Percentiles rank a stretch among this genome's conserved stretches.
Conservation (phyloP, 1,140 invertebrate species). For the Pteromalus puparum region DNA sequence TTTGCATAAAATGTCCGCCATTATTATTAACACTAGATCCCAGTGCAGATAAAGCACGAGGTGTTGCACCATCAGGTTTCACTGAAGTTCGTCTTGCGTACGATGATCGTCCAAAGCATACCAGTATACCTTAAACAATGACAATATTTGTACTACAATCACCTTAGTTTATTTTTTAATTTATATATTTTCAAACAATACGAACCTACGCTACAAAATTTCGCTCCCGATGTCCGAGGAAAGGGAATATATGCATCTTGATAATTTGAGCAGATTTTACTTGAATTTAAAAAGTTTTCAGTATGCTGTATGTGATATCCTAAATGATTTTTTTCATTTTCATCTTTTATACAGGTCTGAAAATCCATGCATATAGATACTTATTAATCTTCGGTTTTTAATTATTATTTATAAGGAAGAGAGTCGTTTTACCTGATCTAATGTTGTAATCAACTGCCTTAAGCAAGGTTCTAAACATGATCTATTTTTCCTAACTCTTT, state of each 20-base stretch:
- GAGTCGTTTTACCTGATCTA: conserved; percentile 77
- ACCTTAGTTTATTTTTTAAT: conserved; percentile 20
- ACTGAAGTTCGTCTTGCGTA: conserved; percentile 82
- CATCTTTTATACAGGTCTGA: conserved; percentile 72
- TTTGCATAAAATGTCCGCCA: conserved; percentile 70
- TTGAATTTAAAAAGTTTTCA: conserved; percentile 69
- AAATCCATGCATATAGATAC: not conserved
- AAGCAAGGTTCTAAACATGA: conserved; percentile 89
- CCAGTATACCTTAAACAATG: conserved; percentile 78
- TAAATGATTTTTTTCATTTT: conserved; percentile 68
- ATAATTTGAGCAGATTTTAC: conserved; percentile 70
- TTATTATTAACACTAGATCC: conserved; percentile 73
- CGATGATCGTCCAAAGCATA: conserved; percentile 89
- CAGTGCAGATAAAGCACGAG: conserved; percentile 86
- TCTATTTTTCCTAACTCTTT: conserved; percentile 85
- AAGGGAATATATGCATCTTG: conserved; percentile 94
- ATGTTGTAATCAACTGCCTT: conserved; percentile 81
- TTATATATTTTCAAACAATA: conserved; percentile 33
- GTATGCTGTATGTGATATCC: conserved; percentile 71
- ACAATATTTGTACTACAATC: conserved; percentile 17
- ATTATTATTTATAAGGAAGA: conserved; percentile 18
- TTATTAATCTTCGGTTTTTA: not conserved
- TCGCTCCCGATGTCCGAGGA: conserved; percentile 93
- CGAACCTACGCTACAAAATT: conserved; percentile 90
- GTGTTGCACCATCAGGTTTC: conserved; percentile 83